Evolutionary conservation across 2,888 invertebrate species (phyloP).

Genomic region (Torymus aiolomorphi): DNA sequence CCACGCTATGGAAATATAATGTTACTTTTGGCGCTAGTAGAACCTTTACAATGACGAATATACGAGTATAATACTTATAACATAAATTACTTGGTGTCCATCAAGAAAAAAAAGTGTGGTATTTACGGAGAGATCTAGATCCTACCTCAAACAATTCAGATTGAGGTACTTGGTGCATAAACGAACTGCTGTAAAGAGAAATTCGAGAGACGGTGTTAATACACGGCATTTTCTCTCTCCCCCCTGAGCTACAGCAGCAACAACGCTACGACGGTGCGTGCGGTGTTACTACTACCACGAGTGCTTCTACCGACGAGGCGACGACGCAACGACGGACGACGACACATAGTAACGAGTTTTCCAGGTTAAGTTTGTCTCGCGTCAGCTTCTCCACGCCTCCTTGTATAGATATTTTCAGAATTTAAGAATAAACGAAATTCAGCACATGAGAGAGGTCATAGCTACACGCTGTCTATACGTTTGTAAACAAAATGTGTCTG

Average conservation of each 20-base stretch:
- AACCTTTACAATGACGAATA: no score
- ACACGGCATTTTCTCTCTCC: conserved; percentile 34
- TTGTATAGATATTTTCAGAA: not conserved
- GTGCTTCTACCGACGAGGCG: no score
- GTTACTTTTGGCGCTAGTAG: no score
- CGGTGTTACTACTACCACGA: not conserved
- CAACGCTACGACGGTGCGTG: conserved; percentile 3
- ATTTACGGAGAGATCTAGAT: no score
- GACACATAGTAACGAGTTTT: conserved; percentile 18
- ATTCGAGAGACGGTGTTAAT: conserved; percentile 34
- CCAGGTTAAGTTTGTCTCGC: conserved; percentile 36
- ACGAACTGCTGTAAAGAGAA: no score
- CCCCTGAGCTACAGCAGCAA: conserved; percentile 6
- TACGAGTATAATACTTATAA: no score
- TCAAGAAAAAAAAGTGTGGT: no score
- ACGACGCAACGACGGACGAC: no score
- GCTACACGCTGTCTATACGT: not conserved
- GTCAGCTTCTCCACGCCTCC: not conserved
- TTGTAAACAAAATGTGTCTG: conserved; percentile 36
- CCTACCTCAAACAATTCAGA: no score
- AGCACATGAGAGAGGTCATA: not conserved
- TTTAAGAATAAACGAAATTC: not conserved
- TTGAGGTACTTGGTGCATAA: no score
- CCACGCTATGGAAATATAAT: no score
- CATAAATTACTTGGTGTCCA: no score